Evolutionary conservation across 2,888 invertebrate genomes (phyloP).

Genomic region (Atethmia centrago): DNA sequence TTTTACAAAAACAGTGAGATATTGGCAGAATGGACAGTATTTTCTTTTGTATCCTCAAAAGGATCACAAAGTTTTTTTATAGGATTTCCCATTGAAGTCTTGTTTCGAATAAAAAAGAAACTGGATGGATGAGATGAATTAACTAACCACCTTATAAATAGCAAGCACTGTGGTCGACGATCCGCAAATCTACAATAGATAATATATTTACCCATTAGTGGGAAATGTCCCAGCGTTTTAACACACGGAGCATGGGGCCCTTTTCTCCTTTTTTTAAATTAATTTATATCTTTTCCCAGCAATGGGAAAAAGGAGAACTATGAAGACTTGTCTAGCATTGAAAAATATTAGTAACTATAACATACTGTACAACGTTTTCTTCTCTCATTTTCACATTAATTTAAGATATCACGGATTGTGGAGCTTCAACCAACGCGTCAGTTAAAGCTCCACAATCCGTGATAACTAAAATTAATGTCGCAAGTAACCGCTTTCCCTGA

Average conservation of each 20-base stretch:
- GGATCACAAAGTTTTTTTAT: too few species aligned
- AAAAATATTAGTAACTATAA: neutral
- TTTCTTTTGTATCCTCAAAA: too few species aligned
- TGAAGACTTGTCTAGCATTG: neutral
- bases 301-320: neutral
- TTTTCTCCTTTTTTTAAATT: neutral
- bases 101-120: too few species aligned
- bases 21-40: too few species aligned
- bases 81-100: too few species aligned
- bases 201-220: neutral
- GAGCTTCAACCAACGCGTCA: neutral
- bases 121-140: too few species aligned
- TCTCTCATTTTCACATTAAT: constrained; percentile 8
- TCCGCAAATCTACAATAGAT: neutral
- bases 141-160: neutral
- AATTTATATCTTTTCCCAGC: neutral
- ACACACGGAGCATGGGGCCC: too few species aligned
- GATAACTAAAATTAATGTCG: too few species aligned
- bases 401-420: neutral
- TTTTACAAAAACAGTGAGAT: too few species aligned
- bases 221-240: neutral
- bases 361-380: neutral
- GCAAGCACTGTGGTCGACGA: neutral
- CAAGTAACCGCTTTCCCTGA: too few species aligned
- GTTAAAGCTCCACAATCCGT: too few species aligned